These are phyloP conservation scores for Junco hyemalis DNA, from an alignment of 2,113 vertebrate genomes.

Conservation along the genomic window DNA sequence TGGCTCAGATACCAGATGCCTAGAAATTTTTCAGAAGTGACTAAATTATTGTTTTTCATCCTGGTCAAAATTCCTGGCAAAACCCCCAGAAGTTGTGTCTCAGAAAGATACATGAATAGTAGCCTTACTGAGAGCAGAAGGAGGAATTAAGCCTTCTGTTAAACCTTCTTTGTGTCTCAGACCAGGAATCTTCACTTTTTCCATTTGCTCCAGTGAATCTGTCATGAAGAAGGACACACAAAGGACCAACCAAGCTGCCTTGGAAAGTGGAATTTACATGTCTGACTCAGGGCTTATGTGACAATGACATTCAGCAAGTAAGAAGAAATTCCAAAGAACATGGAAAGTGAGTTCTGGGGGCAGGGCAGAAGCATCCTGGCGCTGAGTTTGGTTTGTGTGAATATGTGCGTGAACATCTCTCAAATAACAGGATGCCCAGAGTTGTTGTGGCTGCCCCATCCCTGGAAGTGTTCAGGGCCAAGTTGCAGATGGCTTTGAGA, in stretches of 20 bases:
- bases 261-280: background rate
- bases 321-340: background rate
- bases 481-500: background rate
- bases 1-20: background rate
- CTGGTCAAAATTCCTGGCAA: background rate
- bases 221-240: background rate
- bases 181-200: background rate
- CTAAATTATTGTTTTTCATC: background rate
- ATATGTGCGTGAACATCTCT: background rate
- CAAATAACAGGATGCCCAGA: background rate
- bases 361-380: background rate
- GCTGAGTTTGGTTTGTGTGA: background rate
- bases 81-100: fast-evolving
- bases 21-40: background rate
- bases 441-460: background rate
- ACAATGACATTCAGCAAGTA: background rate
- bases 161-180: background rate
- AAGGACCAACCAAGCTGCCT: background rate
- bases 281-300: background rate
- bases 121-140: background rate
- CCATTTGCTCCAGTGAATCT: background rate
- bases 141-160: background rate
- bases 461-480: background rate
- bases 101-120: background rate
- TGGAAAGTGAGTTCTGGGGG: background rate